Evolutionary conservation across 2,113 vertebrate species (phyloP).

Genomic region (Myotis brandtii): DNA sequence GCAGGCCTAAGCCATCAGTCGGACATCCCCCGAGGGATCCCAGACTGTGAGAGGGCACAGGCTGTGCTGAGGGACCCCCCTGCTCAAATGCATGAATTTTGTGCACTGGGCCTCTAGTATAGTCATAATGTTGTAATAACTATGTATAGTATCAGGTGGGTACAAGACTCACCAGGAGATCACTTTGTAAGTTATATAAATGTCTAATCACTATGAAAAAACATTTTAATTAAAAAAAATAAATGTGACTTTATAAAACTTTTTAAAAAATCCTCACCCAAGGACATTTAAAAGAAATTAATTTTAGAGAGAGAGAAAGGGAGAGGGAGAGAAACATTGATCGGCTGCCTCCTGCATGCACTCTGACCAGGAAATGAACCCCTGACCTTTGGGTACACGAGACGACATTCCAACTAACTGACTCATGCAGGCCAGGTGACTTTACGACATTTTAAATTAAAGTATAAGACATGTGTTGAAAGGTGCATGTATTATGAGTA

Average conservation of each 20-base stretch:
- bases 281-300: background rate
- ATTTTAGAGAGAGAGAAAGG: background rate
- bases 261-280: background rate
- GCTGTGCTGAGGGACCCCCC: no score
- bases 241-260: background rate
- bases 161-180: background rate
- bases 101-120: background rate
- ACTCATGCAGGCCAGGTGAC: no score
- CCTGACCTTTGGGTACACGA: no score
- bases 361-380: no score
- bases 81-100: no score
- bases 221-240: background rate
- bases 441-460: background rate
- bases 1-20: no score
- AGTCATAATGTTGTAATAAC: background rate
- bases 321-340: no score
- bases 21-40: no score
- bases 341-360: no score
- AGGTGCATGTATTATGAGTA: background rate
- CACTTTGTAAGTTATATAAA: background rate
- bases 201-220: background rate
- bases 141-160: background rate
- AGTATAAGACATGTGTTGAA: background rate
- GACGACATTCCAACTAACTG: no score
- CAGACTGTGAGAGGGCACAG: no score